phyloP scores from a whole-genome alignment of 2,888 invertebrate genomes.

The Cecidostiba fungosa region DNA sequence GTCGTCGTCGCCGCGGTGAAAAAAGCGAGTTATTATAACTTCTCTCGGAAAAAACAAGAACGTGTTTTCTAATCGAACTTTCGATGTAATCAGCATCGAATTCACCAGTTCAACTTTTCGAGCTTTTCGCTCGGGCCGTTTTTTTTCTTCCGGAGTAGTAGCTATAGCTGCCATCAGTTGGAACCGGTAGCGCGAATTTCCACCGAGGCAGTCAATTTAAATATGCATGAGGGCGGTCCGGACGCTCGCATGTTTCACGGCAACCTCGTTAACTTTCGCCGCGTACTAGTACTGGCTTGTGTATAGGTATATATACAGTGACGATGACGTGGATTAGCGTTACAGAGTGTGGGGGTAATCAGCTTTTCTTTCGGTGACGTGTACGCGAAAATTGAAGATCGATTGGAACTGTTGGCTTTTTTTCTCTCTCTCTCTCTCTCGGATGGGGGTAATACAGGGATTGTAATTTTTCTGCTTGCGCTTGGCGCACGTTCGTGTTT shows the following conservation, averaged over 20 bases:
- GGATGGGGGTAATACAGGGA: neutral
- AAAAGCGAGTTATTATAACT: neutral
- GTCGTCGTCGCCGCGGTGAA: neutral
- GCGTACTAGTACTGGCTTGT: neutral
- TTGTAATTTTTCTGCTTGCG: neutral
- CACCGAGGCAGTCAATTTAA: slow-evolving; percentile 70
- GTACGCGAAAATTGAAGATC: slow-evolving; percentile 25
- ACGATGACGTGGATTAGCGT: slow-evolving; percentile 64
- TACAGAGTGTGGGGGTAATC: slow-evolving; percentile 63
- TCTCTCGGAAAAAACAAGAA: neutral
- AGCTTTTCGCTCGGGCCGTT: neutral
- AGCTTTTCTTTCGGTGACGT: slow-evolving; percentile 66
- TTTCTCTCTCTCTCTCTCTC: neutral
- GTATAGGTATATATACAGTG: neutral
- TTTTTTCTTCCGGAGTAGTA: neutral
- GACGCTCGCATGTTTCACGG: slow-evolving; percentile 68
- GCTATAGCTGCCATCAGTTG: slow-evolving; percentile 23
- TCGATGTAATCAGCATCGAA: slow-evolving; percentile 27
- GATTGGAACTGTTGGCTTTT: neutral
- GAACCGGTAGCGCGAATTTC: slow-evolving; percentile 67
- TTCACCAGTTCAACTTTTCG: slow-evolving; percentile 11
- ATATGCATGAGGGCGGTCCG: slow-evolving; percentile 70
- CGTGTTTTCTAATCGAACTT: slow-evolving; percentile 31
- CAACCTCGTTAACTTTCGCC: slow-evolving; percentile 70
- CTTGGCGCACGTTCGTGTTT: too few relatives aligned